Percentiles rank a stretch among this genome's conserved stretches.
Evolutionary conservation across 2,113 vertebrate genomes (phyloP).

Genomic region (Centropus bengalensis): DNA sequence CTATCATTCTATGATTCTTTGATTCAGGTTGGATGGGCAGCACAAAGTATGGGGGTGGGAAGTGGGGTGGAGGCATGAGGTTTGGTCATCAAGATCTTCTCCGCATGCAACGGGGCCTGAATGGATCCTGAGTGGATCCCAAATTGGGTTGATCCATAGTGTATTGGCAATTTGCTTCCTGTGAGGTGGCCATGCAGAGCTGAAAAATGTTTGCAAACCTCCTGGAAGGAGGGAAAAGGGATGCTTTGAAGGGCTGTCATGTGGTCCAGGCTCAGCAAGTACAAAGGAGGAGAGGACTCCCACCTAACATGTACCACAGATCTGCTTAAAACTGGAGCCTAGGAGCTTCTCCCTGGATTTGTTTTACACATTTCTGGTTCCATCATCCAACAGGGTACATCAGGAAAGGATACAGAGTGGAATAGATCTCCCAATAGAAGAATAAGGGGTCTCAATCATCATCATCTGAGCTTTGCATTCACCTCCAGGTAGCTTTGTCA

Average conservation of each 20-base stretch:
- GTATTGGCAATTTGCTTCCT: neutral
- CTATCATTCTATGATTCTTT: too few relatives aligned
- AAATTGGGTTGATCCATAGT: neutral
- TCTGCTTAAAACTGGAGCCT: neutral
- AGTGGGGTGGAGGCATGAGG: neutral
- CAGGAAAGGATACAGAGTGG: neutral
- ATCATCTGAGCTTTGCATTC: neutral
- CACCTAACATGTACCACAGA: accelerated
- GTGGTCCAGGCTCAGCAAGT: neutral
- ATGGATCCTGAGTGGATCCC: neutral
- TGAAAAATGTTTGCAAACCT: neutral
- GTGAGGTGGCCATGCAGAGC: neutral
- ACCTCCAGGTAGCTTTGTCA: neutral
- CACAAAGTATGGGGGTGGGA: neutral
- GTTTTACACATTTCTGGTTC: neutral
- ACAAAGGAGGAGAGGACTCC: neutral
- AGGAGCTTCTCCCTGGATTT: neutral
- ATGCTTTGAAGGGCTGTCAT: neutral
- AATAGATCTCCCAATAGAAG: neutral
- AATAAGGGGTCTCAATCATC: neutral
- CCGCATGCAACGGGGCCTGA: accelerated
- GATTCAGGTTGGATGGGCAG: neutral
- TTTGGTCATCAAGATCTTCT: neutral
- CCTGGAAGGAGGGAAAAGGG: neutral
- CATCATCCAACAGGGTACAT: neutral